Conservation (phyloP, 2,797 vertebrate genomes). For the Premnoplex brunnescens region DNA sequence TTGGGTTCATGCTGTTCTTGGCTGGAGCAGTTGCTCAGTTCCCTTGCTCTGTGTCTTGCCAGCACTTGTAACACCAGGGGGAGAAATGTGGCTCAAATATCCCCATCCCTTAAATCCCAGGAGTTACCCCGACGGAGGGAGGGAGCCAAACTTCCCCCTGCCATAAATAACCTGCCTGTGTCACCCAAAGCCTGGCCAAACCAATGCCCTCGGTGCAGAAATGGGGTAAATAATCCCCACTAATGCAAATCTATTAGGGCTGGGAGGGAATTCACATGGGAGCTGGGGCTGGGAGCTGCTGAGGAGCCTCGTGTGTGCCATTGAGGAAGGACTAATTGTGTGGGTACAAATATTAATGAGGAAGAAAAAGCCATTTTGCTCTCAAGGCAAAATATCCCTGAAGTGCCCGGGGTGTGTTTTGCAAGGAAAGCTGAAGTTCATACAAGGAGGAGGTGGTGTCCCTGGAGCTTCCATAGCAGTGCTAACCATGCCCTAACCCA, state of each 20-base stretch:
- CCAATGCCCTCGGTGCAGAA: neutral
- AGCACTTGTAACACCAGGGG: neutral
- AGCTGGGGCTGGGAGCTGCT: neutral
- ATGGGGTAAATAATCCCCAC: constrained; percentile 18
- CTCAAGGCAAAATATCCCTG: neutral
- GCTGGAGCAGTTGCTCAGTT: neutral
- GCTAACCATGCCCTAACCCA: neutral
- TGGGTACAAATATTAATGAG: neutral
- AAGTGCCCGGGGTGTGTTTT: neutral
- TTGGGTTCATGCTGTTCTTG: neutral
- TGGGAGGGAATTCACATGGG: neutral
- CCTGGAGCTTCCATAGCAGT: neutral
- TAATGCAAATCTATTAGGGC: neutral
- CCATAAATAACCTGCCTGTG: constrained; percentile 16
- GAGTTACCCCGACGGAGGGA: neutral
- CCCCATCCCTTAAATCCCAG: neutral
- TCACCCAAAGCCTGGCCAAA: constrained; percentile 10
- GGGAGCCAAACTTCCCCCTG: neutral
- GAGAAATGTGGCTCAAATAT: neutral
- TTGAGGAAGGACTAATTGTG: constrained; percentile 16
- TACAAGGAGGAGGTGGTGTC: neutral
- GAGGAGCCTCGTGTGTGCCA: constrained; percentile 22
- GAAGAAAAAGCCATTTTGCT: constrained; percentile 13
- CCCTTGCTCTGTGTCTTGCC: neutral
- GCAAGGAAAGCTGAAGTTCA: neutral